Percentiles rank a stretch among this genome's conserved stretches.
Conservation (phyloP, 2,113 vertebrate genomes). For the Vidua macroura region DNA sequence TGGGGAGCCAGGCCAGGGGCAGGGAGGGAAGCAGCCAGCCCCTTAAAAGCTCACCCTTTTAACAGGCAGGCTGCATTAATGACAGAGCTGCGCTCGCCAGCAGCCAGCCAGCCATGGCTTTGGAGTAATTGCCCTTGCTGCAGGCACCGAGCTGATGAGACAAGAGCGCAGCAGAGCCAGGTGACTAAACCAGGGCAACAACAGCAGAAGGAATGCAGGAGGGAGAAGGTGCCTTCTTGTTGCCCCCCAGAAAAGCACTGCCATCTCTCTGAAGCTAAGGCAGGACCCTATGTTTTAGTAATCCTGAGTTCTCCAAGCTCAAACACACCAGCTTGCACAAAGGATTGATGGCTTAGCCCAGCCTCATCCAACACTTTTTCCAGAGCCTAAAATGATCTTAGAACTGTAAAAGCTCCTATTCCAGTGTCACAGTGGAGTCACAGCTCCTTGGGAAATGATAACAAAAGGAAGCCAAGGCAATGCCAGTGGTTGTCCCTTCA, state of each 20-base stretch:
- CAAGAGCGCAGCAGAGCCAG: neutral
- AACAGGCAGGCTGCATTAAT: conserved; percentile 15
- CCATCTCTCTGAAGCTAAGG: neutral
- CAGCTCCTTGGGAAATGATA: neutral
- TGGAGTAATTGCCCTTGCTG: conserved; percentile 21
- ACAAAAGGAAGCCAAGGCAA: neutral
- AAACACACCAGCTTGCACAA: neutral
- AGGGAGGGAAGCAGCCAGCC: neutral
- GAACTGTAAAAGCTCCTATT: neutral
- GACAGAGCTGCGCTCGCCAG: neutral
- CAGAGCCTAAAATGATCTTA: neutral
- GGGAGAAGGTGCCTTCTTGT: neutral
- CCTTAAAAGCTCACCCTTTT: neutral
- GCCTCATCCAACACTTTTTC: neutral
- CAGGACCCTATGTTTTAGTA: fast-evolving
- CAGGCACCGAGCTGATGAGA: neutral
- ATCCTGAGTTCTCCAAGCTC: neutral
- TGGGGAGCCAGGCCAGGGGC: neutral
- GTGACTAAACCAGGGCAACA: neutral
- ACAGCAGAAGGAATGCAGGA: neutral
- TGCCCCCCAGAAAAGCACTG: neutral
- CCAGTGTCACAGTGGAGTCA: neutral
- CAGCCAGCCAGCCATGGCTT: neutral
- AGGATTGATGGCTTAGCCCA: neutral
- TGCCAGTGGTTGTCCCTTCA: neutral